phyloP scores from a whole-genome alignment of 2,888 invertebrate species.

The Ryuthela nishihirai region DNA sequence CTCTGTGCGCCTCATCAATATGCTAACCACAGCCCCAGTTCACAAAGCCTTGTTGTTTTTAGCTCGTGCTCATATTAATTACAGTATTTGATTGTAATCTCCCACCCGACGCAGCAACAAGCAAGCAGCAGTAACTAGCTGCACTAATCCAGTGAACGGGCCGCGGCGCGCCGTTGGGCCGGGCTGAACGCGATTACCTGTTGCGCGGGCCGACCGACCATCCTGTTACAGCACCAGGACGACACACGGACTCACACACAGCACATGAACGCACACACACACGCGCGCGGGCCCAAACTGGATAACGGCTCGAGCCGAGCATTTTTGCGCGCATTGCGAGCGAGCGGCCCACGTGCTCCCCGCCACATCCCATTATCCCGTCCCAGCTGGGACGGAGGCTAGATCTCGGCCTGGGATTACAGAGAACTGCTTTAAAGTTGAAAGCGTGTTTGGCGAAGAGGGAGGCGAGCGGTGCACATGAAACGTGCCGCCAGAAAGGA shows the following conservation, averaged over 20 bases:
- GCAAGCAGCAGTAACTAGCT: background rate
- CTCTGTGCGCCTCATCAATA: conserved; percentile 5
- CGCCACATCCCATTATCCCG: conserved; percentile 35
- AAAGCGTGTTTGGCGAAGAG: conserved; percentile 30
- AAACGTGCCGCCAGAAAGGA: conserved; percentile 30
- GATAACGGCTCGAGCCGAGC: conserved; percentile 16
- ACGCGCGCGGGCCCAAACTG: conserved; percentile 19
- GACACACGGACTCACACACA: too few relatives aligned
- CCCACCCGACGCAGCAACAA: conserved; percentile 1
- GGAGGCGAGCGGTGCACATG: conserved; percentile 9
- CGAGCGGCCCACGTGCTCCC: conserved; percentile 1
- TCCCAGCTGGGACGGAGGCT: conserved; percentile 31
- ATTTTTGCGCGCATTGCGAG: conserved; percentile 11
- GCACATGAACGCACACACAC: too few relatives aligned
- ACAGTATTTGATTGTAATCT: conserved; percentile 32
- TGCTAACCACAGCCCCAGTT: background rate
- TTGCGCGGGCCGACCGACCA: conserved; percentile 36
- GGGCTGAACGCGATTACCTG: conserved; percentile 35
- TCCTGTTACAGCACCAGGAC: conserved; percentile 34
- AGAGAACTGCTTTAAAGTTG: conserved; percentile 33
- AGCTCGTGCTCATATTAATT: conserved; percentile 31
- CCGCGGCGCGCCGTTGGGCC: conserved; percentile 10
- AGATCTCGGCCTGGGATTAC: conserved; percentile 31
- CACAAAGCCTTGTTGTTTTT: conserved; percentile 19
- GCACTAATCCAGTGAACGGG: conserved; percentile 29